Evolutionary conservation across 2,888 invertebrate species (phyloP).

Genomic region (Chorisops tibialis): DNA sequence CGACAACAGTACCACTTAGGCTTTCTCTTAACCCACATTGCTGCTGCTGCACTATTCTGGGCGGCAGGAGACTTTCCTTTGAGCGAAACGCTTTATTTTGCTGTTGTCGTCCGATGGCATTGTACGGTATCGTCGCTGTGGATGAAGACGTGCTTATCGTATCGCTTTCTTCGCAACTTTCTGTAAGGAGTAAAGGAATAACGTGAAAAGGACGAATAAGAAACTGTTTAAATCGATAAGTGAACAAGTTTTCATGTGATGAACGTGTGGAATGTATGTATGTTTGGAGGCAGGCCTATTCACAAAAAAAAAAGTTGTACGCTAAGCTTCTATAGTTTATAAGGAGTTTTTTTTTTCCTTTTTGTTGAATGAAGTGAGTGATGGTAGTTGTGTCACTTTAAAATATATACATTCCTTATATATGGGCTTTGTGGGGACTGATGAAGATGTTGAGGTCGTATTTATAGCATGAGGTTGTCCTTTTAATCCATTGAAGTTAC

Average conservation of each 20-base stretch:
- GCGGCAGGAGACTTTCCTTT: slow-evolving; percentile 38
- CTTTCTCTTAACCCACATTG: slow-evolving; percentile 41
- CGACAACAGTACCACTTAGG: slow-evolving; percentile 29
- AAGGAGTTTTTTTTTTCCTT: too few relatives aligned
- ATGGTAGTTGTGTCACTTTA: too few relatives aligned
- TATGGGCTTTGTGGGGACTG: too few relatives aligned
- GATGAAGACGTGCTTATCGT: slow-evolving; percentile 43
- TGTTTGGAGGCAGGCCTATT: too few relatives aligned
- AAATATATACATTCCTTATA: too few relatives aligned
- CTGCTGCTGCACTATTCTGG: slow-evolving; percentile 40
- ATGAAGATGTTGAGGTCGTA: too few relatives aligned
- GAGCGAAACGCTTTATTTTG: slow-evolving; percentile 37
- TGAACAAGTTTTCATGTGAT: slow-evolving; percentile 12
- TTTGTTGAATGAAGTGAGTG: too few relatives aligned
- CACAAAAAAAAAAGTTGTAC: too few relatives aligned
- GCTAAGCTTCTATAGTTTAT: too few relatives aligned
- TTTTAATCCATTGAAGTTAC: too few relatives aligned
- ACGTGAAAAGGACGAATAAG: background rate
- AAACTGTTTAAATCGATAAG: slow-evolving; percentile 24
- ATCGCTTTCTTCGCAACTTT: slow-evolving; percentile 48
- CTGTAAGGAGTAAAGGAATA: slow-evolving; percentile 37
- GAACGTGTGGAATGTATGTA: too few relatives aligned
- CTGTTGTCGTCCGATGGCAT: slow-evolving; percentile 9
- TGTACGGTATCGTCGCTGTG: slow-evolving; percentile 41
- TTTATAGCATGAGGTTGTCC: too few relatives aligned